phyloP scores from a whole-genome alignment of 2,797 vertebrate species.

The Chrosomus eos region DNA sequence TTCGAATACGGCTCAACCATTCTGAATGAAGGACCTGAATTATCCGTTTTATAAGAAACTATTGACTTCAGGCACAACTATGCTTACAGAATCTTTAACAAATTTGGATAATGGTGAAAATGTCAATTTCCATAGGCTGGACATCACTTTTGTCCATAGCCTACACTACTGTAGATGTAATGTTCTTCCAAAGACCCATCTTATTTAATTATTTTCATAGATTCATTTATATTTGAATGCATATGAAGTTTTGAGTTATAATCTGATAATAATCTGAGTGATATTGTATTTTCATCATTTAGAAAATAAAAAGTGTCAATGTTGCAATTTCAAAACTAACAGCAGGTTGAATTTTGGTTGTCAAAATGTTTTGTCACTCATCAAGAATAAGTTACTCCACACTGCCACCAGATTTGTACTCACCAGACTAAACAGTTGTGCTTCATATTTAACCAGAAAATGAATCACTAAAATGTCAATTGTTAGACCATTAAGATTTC shows the following conservation, averaged over 20 bases:
- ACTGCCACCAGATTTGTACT: not conserved
- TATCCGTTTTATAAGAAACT: no score
- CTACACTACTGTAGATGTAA: not conserved
- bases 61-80: no score
- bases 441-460: not conserved
- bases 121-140: not conserved
- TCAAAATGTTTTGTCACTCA: not conserved
- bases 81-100: no score
- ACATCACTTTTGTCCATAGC: not conserved
- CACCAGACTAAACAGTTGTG: not conserved
- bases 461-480: no score
- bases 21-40: no score
- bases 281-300: not conserved
- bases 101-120: not conserved
- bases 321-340: not conserved
- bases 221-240: not conserved
- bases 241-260: conserved; percentile 45
- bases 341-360: not conserved
- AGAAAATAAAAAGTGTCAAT: not conserved
- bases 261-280: not conserved
- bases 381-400: not conserved
- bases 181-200: not conserved
- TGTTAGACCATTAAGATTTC: not conserved
- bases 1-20: no score
- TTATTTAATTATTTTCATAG: not conserved